Conservation (phyloP, 2,113 vertebrate genomes). For the Poeciliopsis retropinna region DNA sequence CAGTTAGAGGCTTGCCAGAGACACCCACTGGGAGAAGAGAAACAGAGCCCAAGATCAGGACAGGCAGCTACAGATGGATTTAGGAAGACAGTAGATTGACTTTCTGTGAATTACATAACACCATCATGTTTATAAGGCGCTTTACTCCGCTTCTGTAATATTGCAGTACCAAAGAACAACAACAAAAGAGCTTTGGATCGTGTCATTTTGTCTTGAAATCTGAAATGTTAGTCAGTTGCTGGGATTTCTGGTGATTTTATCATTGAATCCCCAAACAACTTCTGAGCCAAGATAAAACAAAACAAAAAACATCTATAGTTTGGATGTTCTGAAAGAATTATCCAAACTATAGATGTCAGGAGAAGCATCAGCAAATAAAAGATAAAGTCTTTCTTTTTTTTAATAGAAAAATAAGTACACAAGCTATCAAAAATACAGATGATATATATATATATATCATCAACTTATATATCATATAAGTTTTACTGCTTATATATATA, state of each 20-base stretch:
- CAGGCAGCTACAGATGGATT: background rate
- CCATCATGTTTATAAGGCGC: background rate
- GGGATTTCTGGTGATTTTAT: background rate
- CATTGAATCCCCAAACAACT: background rate
- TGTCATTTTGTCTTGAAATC: background rate
- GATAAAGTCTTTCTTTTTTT: background rate
- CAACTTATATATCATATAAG: too few relatives aligned
- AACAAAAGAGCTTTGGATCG: background rate
- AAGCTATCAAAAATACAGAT: background rate
- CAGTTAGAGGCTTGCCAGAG: conserved; percentile 83
- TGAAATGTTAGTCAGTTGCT: background rate
- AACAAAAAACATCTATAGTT: too few relatives aligned
- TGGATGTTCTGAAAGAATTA: too few relatives aligned
- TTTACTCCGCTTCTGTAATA: background rate
- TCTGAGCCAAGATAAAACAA: background rate
- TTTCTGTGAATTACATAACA: background rate
- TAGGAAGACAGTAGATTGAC: background rate
- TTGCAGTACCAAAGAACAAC: background rate
- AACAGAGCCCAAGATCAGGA: background rate
- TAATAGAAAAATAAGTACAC: too few relatives aligned
- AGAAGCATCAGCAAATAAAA: background rate
- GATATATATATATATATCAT: background rate
- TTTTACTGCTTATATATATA: background rate
- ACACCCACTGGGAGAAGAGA: conserved; percentile 62
- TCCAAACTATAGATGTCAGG: too few relatives aligned